Evolutionary conservation across 1,140 invertebrate species (phyloP), one percentile per base, ranked within the genome.

Genomic region (Tetranychus cinnabarinus): DNA sequence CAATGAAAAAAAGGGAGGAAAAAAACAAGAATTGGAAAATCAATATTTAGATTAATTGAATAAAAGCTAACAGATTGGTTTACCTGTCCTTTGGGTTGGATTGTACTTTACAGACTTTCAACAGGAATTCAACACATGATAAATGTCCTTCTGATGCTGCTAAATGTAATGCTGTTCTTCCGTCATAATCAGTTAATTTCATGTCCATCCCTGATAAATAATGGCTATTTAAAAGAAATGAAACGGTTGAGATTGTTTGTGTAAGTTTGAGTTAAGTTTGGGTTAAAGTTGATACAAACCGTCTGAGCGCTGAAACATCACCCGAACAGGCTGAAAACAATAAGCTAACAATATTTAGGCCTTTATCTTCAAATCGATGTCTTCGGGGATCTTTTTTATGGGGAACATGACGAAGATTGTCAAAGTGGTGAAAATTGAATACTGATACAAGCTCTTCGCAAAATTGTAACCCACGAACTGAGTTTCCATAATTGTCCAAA

Each of bases 341-440:
- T 7, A 97, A 74, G 73, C 88, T 90, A 5, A 95, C 88, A 65
- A 97, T 88, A 63, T 85, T 86, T 13, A 91, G 76, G 2, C 87
- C 88, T 70, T 88, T 88, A 0, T 85, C 85, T 72, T 93, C 90
- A 69, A 88, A 88, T 69, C 87, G 86, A 71, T 88, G 84, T 61
- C 86, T 79, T 65, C 92, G 79, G 0, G 90, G 90, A 72, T 95
- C 90, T 69, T 85, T 83, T 70, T 96, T 96, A 69, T 88, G 84
- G 6, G 85, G 82, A 5, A 87, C 85, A 70, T 96, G 89, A 66
- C 84, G 82, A 50, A 97, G 76, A 72, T 92, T 95, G 67, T 97
- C 93, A 69, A 93, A 97, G 68, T 93, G 86, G 74, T 97, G 93
- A 72, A 97, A 97, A 69, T 95, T 96, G 71, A 93, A 97, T 59